Evolutionary conservation across 1,140 invertebrate species (phyloP).

Genomic region (Trichonephila inaurata): DNA sequence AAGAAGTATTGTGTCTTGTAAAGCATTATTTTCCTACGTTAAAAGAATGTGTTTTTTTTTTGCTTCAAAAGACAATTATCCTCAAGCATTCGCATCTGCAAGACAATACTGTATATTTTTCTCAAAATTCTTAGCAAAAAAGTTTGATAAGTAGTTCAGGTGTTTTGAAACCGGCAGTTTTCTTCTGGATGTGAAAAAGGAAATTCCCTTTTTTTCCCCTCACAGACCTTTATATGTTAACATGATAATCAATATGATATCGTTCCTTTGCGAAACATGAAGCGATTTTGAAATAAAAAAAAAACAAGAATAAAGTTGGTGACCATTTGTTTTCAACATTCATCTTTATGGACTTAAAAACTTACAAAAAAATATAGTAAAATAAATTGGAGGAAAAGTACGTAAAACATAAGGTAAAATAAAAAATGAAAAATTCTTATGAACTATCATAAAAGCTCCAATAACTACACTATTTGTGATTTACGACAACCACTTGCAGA

Average conservation of each 20-base stretch:
- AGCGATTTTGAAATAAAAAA: constrained; percentile 3
- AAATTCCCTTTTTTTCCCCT: neutral
- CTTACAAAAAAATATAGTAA: constrained; percentile 2
- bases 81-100: neutral
- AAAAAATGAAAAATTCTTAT: constrained; percentile 64
- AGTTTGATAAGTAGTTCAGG: neutral
- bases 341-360: constrained; percentile 13
- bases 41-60: no score
- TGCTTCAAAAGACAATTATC: neutral
- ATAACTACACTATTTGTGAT: constrained; percentile 76
- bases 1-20: no score
- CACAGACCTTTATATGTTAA: neutral
- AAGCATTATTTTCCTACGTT: no score
- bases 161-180: neutral
- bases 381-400: constrained; percentile 34
- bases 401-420: constrained; percentile 59
- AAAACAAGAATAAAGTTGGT: neutral
- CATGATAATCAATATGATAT: constrained; percentile 35
- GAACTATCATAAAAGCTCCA: constrained; percentile 74
- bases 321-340: constrained; percentile 52
- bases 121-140: neutral
- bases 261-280: neutral
- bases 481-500: constrained; percentile 74
- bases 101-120: neutral
- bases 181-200: neutral